A percentile compares a stretch with the other conserved stretches of the same genome.
phyloP scores from a whole-genome alignment of 2,797 vertebrate species.

The Carapus acus region DNA sequence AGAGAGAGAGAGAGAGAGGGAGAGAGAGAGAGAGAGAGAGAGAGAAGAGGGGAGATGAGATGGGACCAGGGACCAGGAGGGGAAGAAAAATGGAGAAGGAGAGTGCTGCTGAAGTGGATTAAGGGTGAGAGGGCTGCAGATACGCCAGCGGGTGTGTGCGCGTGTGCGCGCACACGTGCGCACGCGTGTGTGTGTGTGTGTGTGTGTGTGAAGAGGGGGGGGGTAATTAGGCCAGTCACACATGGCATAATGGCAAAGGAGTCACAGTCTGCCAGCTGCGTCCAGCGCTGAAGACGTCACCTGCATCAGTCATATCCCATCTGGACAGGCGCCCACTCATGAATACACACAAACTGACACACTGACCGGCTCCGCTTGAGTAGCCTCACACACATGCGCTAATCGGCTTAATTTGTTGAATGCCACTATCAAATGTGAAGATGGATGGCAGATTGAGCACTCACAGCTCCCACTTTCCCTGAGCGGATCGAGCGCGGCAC shows the following conservation, averaged over 20 bases:
- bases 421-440: conserved; percentile 47
- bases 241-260: conserved; percentile 61
- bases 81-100: conserved; percentile 45
- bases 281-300: conserved; percentile 56
- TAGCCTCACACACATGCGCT: conserved; percentile 28
- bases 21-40: conserved; percentile 37
- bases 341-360: conserved; percentile 32
- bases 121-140: conserved; percentile 54
- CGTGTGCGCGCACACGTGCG: too few relatives aligned
- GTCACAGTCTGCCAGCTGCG: conserved; percentile 68
- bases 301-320: conserved; percentile 69
- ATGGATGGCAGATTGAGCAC: not conserved
- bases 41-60: conserved; percentile 43
- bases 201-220: conserved; percentile 18
- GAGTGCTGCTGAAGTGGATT: conserved; percentile 57
- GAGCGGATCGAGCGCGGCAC: too few relatives aligned
- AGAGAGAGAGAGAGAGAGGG: conserved; percentile 35
- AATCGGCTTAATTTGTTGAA: conserved; percentile 35
- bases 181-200: too few relatives aligned
- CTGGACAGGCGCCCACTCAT: conserved; percentile 41
- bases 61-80: conserved; percentile 37
- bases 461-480: too few relatives aligned
- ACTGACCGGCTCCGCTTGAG: conserved; percentile 49
- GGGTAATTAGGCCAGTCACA: conserved; percentile 71
- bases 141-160: conserved; percentile 22